Percentiles rank a stretch among this genome's conserved stretches.
Conservation (phyloP, 2,888 invertebrate species). For the Cheilosia soror region DNA sequence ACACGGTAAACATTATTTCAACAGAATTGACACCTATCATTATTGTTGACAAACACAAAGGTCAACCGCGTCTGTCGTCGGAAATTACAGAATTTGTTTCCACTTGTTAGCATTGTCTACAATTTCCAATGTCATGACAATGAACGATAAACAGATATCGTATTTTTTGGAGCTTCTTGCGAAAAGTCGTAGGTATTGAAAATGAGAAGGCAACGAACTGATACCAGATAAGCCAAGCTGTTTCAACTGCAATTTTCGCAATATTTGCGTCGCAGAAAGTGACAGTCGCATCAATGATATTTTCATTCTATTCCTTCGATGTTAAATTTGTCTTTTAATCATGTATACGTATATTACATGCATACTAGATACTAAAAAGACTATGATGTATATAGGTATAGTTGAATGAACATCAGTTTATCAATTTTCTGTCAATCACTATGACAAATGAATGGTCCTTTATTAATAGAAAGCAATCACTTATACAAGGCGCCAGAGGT, state of each 20-base stretch:
- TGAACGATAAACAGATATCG: slow-evolving; percentile 1
- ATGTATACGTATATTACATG: no score
- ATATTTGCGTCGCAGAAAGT: background rate
- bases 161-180: background rate
- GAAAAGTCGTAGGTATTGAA: background rate
- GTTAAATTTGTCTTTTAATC: no score
- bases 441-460: no score
- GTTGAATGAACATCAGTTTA: no score
- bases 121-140: slow-evolving; percentile 4
- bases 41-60: background rate
- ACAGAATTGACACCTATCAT: background rate
- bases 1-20: background rate
- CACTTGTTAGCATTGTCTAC: background rate
- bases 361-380: no score
- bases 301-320: no score
- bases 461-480: no score
- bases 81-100: background rate
- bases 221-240: background rate
- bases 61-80: background rate
- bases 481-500: no score
- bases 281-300: background rate
- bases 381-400: no score
- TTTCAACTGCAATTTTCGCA: background rate
- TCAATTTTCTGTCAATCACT: no score
- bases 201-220: background rate